phyloP scores from a whole-genome alignment of 2,797 vertebrate genomes.

The Aeoliscus strigatus region DNA sequence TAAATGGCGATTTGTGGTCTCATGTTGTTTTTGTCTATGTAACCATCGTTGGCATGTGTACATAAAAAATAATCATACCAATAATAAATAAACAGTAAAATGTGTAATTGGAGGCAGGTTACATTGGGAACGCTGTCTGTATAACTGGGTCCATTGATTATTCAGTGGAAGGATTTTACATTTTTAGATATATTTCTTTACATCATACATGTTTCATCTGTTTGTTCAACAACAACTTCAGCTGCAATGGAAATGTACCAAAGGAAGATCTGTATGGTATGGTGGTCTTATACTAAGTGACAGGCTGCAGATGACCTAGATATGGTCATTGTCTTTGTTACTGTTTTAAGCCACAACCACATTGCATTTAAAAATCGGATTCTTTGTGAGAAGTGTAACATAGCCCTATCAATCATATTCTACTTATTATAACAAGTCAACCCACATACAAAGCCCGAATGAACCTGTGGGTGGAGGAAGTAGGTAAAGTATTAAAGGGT shows the following conservation, averaged over 20 bases:
- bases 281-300: no score
- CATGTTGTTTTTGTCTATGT: no score
- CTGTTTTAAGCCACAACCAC: background rate
- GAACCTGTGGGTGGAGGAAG: constrained; percentile 31
- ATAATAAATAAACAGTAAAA: no score
- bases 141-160: background rate
- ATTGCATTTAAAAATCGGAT: background rate
- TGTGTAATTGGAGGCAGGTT: no score
- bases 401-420: background rate
- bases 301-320: background rate
- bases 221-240: no score
- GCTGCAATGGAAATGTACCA: no score
- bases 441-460: constrained; percentile 8
- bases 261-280: no score
- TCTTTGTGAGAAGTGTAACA: background rate
- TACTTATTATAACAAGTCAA: background rate
- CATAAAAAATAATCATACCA: no score
- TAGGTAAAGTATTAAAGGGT: constrained; percentile 37
- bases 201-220: no score
- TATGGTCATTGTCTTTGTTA: background rate
- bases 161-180: background rate
- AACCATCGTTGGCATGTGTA: background rate
- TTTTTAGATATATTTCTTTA: no score
- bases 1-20: background rate
- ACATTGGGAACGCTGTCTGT: no score